Evolutionary conservation across 37 sponge, comb jelly and placozoan species (phyloP).

Genomic region (Oscarella lobularis): DNA sequence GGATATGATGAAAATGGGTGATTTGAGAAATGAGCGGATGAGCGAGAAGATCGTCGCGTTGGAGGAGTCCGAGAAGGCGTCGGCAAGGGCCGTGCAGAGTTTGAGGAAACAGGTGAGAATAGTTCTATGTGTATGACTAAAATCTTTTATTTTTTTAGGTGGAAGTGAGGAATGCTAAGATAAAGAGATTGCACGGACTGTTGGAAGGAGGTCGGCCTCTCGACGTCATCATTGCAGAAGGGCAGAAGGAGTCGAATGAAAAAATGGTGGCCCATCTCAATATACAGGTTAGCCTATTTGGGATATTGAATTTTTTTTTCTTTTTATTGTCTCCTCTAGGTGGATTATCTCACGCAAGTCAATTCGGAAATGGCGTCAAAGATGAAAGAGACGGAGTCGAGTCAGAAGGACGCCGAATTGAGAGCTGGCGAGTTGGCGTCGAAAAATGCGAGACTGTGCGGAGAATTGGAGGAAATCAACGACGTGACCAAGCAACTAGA

Average conservation of each 20-base stretch:
- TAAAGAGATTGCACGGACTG: slow-evolving; percentile 67
- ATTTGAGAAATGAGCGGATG: slow-evolving; percentile 54
- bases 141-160: no score
- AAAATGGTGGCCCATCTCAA: slow-evolving; percentile 92
- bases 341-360: slow-evolving; percentile 87
- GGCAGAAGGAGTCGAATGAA: slow-evolving; percentile 57
- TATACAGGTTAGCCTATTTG: no score
- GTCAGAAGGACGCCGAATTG: slow-evolving; percentile 21
- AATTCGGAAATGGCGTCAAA: slow-evolving; percentile 69
- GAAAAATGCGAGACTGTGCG: slow-evolving; percentile 61
- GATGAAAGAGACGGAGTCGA: slow-evolving; percentile 23
- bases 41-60: slow-evolving; percentile 22
- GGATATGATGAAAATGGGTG: slow-evolving; percentile 87
- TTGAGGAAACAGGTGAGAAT: slow-evolving; percentile 75
- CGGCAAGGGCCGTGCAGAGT: slow-evolving; percentile 24
- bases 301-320: no score
- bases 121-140: no score
- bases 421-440: slow-evolving; percentile 28
- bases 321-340: no score
- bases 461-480: slow-evolving; percentile 27
- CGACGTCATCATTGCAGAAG: slow-evolving; percentile 75
- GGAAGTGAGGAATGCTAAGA: slow-evolving; percentile 77
- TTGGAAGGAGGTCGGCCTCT: slow-evolving; percentile 88
- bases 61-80: slow-evolving; percentile 36
- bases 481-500: not conserved